These are phyloP conservation scores for Ylistrum balloti DNA, from an alignment of 1,140 invertebrate species.

Conservation along the genomic window DNA sequence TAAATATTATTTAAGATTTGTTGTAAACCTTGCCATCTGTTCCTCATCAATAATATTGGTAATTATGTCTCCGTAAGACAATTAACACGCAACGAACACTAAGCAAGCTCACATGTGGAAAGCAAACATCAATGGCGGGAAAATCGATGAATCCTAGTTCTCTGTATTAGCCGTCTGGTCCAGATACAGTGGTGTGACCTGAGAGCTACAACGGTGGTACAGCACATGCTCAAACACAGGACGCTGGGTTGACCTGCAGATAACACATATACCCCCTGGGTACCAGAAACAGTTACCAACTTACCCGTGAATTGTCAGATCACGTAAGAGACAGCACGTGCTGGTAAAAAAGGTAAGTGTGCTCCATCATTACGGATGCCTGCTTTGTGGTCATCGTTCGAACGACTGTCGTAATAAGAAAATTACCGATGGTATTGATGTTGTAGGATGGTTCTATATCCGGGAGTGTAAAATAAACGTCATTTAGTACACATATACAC, in stretches of 20 bases:
- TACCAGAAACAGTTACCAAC: neutral
- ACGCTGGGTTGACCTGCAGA: neutral
- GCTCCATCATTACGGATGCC: neutral
- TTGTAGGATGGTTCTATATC: neutral
- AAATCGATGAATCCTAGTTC: neutral
- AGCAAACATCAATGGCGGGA: conserved; percentile 6
- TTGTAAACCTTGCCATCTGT: neutral
- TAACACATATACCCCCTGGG: neutral
- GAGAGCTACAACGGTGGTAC: neutral
- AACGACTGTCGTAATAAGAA: too few relatives aligned
- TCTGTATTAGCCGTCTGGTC: neutral
- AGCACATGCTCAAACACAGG: neutral
- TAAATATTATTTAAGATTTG: too few relatives aligned
- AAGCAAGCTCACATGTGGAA: neutral
- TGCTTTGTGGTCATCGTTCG: neutral
- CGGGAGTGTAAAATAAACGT: too few relatives aligned
- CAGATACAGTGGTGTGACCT: neutral
- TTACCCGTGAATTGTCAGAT: neutral
- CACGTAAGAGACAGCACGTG: neutral
- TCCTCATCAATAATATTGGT: neutral
- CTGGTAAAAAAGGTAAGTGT: too few relatives aligned
- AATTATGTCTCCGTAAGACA: neutral
- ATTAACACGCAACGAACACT: neutral
- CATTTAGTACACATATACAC: too few relatives aligned
- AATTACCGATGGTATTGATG: neutral